Base-by-base conservation (phyloP, 2,797 vertebrate species). In the Coregonus suidteri region DNA sequence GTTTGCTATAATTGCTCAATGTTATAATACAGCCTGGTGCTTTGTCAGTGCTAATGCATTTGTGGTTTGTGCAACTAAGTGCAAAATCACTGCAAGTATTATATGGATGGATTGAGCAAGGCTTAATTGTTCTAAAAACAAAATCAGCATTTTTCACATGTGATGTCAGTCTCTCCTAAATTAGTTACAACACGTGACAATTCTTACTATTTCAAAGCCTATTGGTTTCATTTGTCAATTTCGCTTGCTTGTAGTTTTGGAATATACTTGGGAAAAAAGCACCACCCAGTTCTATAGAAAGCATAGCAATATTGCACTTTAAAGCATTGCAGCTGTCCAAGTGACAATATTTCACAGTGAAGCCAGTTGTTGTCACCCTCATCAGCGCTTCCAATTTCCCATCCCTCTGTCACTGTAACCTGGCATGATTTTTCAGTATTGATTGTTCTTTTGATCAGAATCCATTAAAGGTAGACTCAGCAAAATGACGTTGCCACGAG, bases 361-460 rank as follows among this genome's bases (percentile, higher is more conserved):
- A 70, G 67, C 9, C 7, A 4, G 25, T 25, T 25, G 25, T 11
- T 70, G n/a, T 64, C 52, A 14, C 31, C 13, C 20, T 16, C 31
- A 15, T 15, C 25, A 56, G 20, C 30, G 70, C 76, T 84, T 78
- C 71, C 65, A 34, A 4, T 47, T 52, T 65, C 20, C 47, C 71
- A 51, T 68, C 56, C 51, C 65, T 73, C 64, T 79, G 73, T 68
- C 78, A 74, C 73, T 56, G 77, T 86, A 72, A 84, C 78, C 77
- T 80, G 47, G 4, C 51, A 62, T 85, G 85, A 86, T 81, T 83
- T 85, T 76, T 79, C 52, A 1, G 52, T 69, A 83, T 81, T 81
- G 78, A 85, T 86, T 88, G 76, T 56, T 76, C 77, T 87, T 86
- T 87, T 90, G 90, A 88, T 91, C 81, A 80, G 77, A 82, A 87